Percentiles rank a stretch among this genome's conserved stretches.
Conservation (phyloP, 2,113 vertebrate species). For the Sinocyclocheilus rhinocerous region DNA sequence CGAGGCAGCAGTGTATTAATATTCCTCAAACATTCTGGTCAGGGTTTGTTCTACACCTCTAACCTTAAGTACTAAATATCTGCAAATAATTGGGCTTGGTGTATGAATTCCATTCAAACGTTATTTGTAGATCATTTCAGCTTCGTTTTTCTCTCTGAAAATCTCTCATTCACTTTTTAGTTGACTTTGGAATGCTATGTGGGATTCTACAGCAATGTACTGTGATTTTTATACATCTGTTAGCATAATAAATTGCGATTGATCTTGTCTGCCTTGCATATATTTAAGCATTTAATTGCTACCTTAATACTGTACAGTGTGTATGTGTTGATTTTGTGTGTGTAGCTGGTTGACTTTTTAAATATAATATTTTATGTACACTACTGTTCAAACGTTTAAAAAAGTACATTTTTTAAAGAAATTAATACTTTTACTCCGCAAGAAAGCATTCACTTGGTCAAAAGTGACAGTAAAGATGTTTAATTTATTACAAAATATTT, state of each 20-base stretch:
- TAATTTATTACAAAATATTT: not conserved
- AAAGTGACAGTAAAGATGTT: not conserved
- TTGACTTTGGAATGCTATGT: not conserved
- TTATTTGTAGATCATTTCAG: not conserved
- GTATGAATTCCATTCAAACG: not conserved
- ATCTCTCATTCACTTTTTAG: not conserved
- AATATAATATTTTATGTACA: not conserved
- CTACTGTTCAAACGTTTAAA: not conserved
- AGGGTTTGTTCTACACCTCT: not conserved
- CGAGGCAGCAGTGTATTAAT: not conserved
- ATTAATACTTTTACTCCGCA: not conserved
- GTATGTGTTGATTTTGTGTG: not conserved
- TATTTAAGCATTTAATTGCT: not conserved
- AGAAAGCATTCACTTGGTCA: too few species aligned
- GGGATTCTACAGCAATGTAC: not conserved
- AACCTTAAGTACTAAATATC: not conserved
- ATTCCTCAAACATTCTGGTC: not conserved
- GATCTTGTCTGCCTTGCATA: not conserved
- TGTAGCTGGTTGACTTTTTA: not conserved
- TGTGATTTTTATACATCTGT: not conserved
- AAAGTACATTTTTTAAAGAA: not conserved
- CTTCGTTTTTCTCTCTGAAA: not conserved
- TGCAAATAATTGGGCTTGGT: conserved; percentile 1
- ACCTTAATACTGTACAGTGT: not conserved
- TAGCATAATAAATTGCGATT: not conserved